A percentile compares a stretch with the other conserved stretches of the same genome.
Evolutionary conservation across 1,140 invertebrate genomes (phyloP).

Genomic region (Pseudomyrmex dendroicus): DNA sequence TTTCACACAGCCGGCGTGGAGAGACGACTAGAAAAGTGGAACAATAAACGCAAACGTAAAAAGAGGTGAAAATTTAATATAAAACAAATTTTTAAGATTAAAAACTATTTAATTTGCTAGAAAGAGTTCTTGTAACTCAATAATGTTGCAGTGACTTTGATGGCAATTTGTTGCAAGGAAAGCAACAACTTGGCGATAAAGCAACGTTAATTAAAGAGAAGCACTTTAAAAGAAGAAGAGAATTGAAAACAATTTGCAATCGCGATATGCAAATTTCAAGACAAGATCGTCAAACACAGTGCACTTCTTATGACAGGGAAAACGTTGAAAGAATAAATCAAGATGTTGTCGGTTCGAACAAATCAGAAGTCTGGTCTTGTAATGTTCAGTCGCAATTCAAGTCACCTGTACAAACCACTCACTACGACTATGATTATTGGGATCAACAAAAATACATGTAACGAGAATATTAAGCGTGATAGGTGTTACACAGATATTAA

Average conservation of each 20-base stretch:
- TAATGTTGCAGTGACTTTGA: background rate
- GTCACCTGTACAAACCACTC: background rate
- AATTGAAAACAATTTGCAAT: background rate
- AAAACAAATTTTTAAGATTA: background rate
- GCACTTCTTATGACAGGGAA: background rate
- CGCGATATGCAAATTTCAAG: background rate
- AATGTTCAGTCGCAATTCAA: conserved; percentile 11
- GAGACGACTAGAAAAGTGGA: conserved; percentile 9
- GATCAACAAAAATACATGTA: background rate
- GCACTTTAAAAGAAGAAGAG: background rate
- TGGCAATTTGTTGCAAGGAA: background rate
- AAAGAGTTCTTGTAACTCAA: background rate
- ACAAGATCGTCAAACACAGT: conserved; percentile 20
- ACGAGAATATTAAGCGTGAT: background rate
- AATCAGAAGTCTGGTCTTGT: conserved; percentile 27
- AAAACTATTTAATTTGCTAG: background rate
- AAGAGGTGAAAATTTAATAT: background rate
- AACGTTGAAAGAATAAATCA: background rate
- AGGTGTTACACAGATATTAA: background rate
- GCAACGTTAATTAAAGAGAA: conserved; percentile 27
- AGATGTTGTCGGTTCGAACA: background rate
- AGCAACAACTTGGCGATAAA: conserved; percentile 27
- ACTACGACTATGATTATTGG: background rate
- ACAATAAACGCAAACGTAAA: background rate
- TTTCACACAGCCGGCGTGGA: background rate